phyloP scores from a whole-genome alignment of 2,113 vertebrate genomes.

The Sturnus vulgaris region DNA sequence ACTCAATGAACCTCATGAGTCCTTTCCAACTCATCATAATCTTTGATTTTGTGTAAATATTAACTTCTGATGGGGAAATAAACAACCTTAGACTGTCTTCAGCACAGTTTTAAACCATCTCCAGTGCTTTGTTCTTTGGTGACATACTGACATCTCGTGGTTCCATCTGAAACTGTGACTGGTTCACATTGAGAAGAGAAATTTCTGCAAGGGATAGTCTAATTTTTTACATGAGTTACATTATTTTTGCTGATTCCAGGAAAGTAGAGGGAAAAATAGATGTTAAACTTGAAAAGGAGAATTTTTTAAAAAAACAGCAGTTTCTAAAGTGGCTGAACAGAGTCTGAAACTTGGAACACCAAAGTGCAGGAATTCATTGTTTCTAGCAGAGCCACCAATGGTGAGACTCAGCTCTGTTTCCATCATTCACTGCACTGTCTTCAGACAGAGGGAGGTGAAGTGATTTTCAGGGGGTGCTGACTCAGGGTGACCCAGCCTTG shows the following conservation, averaged over 20 bases:
- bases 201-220: background rate
- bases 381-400: background rate
- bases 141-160: slow-evolving; percentile 70
- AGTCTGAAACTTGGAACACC: background rate
- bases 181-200: background rate
- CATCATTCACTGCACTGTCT: background rate
- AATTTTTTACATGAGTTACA: background rate
- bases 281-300: background rate
- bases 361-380: background rate
- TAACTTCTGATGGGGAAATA: background rate
- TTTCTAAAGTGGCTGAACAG: background rate
- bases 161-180: background rate
- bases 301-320: background rate
- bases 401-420: background rate
- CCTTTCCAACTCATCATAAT: background rate
- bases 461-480: background rate
- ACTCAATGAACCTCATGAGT: background rate
- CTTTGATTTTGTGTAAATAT: background rate
- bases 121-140: background rate
- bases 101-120: background rate
- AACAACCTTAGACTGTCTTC: background rate
- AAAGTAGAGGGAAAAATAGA: rapidly evolving
- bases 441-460: background rate
- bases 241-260: background rate
- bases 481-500: background rate